Base-by-base conservation (phyloP, 2,888 invertebrate genomes). In the Trichogramma dendrolimi region DNA sequence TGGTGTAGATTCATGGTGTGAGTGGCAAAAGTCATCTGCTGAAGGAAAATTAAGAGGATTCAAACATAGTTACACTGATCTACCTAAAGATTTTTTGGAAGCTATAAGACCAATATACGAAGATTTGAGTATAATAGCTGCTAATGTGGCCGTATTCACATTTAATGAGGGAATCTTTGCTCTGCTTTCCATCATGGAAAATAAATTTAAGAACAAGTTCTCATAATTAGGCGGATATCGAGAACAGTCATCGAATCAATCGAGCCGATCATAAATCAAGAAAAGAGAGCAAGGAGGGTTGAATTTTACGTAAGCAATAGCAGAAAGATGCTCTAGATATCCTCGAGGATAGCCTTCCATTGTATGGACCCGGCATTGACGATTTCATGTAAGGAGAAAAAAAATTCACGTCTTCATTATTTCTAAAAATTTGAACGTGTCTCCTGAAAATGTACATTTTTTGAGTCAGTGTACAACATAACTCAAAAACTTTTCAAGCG, bases 21-120 rank as follows among this genome's bases (percentile, higher is more conserved):
- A n/a, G n/a, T n/a, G 58, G 58, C 63, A 67, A 48, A 48, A 52
- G 11, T 61, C 66, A 14, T 46, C 11, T 55, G 64, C 66, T 54
- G 14, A 44, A 4, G 47, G 55, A 5, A 40, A 41, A 11, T 55
- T 68, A 52, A 8, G 53, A 27, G n/a, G 14, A 4, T 54, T 54
- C 39, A 58, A 65, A 27, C 63, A 67, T 39, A 63, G 66, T 41
- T 60, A 60, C 55, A 8, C 6, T 11, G 39, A 60, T 6, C 55
- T 62, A 42, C 60, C 50, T 6, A 7, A 14, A 11, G 62, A 63
- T 63, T 70, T 72, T 67, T 49, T 61, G n/a, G 55, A 42, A 38
- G 70, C 70, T 10, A 68, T 71, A 5, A 65, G 66, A 39, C 71
- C 71, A 6, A 70, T 72, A 55, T 73, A 72, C 63, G 67, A 68